These are phyloP conservation scores for Sialis lutaria DNA, from an alignment of 2,888 invertebrate genomes.

Conservation along the genomic window DNA sequence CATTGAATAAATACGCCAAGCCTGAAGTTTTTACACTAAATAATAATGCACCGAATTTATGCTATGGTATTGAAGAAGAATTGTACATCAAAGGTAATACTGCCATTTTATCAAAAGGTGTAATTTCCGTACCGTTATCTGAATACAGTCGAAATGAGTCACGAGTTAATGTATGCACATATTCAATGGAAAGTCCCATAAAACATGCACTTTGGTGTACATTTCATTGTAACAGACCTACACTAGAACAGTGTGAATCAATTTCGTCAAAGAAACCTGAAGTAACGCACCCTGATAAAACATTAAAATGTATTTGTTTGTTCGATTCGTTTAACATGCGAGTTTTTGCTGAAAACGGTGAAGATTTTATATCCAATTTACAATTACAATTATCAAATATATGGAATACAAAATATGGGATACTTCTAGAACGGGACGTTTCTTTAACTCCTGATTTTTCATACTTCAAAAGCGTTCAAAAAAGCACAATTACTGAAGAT, in stretches of 20 bases:
- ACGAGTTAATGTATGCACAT: conserved; percentile 46
- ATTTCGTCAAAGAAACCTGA: conserved; percentile 19
- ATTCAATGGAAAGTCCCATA: conserved; percentile 67
- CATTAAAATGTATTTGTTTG: conserved; percentile 50
- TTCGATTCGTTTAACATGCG: conserved; percentile 59
- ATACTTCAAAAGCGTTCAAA: not conserved
- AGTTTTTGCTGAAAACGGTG: conserved; percentile 62
- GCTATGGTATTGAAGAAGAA: conserved; percentile 56
- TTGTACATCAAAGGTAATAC: conserved; percentile 71
- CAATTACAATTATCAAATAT: conserved; percentile 66
- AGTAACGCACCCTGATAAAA: conserved; percentile 24
- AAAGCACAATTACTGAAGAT: not conserved
- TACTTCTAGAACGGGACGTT: conserved; percentile 61
- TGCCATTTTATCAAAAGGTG: conserved; percentile 61
- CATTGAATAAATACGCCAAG: not conserved
- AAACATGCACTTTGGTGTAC: conserved; percentile 65
- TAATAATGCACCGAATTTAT: not conserved
- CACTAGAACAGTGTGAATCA: conserved; percentile 31
- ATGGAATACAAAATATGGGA: conserved; percentile 74
- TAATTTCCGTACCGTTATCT: conserved; percentile 32
- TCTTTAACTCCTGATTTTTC: conserved; percentile 3
- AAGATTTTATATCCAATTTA: conserved; percentile 65
- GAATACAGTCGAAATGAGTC: conserved; percentile 32
- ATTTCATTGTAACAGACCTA: conserved; percentile 36
- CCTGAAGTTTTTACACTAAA: not conserved